Evolutionary conservation across 2,113 vertebrate genomes (phyloP), one percentile per base, ranked within the genome.

Genomic region (Dasypus novemcinctus): DNA sequence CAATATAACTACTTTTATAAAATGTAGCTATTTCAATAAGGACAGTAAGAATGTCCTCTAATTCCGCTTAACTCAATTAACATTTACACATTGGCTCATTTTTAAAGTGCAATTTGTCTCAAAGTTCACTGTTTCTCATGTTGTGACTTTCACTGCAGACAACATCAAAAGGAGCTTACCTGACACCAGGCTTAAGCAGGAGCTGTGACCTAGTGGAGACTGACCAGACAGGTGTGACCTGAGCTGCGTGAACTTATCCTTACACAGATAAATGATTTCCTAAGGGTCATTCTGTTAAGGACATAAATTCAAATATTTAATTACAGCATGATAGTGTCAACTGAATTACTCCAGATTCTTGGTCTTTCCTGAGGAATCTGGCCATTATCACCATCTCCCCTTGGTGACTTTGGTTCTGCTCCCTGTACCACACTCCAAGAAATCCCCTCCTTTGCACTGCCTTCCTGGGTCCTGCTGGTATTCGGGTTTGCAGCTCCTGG

Each of bases 1-100:
- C 36, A 91, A 87, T 63, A 96, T 93, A 85, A 85, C 63, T 59
- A 96, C 63, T 84, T 97, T 88, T 80, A 79, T 57, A 57, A 57
- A 57, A 49, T 92, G 7, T 11, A 36, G 76, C 43, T 78, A 85
- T 78, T 10, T 36, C 74, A 61, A 76, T 54, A 95, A 63, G 90
- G 88, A 93, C 25, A 87, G 20, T 46, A 69, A 96, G 87, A 61
- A 54, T n/a, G 38, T 46, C 31, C 63, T 63, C 23, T 36, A 71
- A 81, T 61, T 38, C 52, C 61, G 13, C 15, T 52, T 25, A 63
- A 31, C 41, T 72, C 75, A 52, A 41, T 41, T 87, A 79, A 80
- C 14, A 52, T 63, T 7, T n/a, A 43, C 57, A 54, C 14, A 64
- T 8, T 81, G 15, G 81, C 80, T 64, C 29, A 21, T 29, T 81